Evolutionary conservation across 1,140 invertebrate species (phyloP).

Genomic region (Drosophila funebris): DNA sequence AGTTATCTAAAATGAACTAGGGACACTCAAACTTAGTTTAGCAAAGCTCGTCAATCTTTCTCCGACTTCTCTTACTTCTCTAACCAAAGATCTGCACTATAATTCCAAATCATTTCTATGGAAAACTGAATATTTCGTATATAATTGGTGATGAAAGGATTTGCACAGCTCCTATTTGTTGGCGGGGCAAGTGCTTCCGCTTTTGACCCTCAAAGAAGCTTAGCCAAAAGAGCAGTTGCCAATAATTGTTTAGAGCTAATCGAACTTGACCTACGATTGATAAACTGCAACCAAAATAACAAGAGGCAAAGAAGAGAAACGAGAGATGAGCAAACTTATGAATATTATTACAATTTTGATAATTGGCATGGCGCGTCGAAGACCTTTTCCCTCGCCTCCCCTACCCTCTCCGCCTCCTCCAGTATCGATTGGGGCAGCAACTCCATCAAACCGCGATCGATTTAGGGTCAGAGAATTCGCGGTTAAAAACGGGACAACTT

Average conservation of each 20-base stretch:
- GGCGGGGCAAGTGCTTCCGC: slow-evolving; percentile 16
- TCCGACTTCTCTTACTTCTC: not conserved
- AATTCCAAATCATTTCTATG: not conserved
- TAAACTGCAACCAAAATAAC: slow-evolving; percentile 48
- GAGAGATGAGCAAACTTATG: slow-evolving; percentile 38
- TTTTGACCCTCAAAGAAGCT: not conserved
- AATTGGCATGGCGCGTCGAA: slow-evolving; percentile 59
- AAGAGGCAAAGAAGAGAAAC: slow-evolving; percentile 18
- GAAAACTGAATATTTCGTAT: not conserved
- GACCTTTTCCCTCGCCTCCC: not conserved
- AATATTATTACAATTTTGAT: slow-evolving; percentile 80
- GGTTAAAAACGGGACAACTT: slow-evolving; percentile 34
- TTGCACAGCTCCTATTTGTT: not conserved
- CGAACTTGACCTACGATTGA: slow-evolving; percentile 59
- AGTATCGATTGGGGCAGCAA: not conserved
- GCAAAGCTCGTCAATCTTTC: no score
- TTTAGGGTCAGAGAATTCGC: slow-evolving; percentile 52
- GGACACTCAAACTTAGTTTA: no score
- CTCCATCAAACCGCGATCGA: slow-evolving; percentile 23
- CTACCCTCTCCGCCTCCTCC: not conserved
- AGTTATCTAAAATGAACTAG: no score
- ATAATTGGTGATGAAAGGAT: not conserved
- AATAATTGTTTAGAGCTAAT: slow-evolving; percentile 39
- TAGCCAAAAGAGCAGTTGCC: not conserved
- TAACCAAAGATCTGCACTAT: not conserved